Conservation (phyloP, 2,888 invertebrate species). For the Pterostichus niger region DNA sequence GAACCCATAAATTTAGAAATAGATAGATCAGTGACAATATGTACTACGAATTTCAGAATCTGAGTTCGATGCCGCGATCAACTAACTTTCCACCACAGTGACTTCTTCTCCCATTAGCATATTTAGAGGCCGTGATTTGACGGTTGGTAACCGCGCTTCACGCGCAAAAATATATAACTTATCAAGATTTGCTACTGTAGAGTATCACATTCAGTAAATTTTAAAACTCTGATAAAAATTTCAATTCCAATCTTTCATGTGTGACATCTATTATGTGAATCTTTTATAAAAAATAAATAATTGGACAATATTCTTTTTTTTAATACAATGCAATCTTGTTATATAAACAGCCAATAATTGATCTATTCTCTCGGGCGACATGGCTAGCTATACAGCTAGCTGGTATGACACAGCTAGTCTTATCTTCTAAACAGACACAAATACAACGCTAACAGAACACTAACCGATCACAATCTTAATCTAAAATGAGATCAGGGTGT, state of each 20-base stretch:
- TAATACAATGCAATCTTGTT: conserved; percentile 3
- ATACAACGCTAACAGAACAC: background rate
- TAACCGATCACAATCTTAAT: conserved; percentile 59
- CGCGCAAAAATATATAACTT: too few species aligned
- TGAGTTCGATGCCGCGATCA: too few species aligned
- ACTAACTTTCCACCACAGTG: too few species aligned
- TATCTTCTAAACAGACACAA: conserved; percentile 27
- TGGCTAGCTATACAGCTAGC: background rate
- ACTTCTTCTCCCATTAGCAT: too few species aligned
- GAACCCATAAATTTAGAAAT: background rate
- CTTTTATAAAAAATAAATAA: background rate
- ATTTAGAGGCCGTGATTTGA: too few species aligned
- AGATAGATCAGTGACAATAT: background rate
- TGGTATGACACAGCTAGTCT: conserved; percentile 49
- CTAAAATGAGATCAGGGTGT: conserved; percentile 61
- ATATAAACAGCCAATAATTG: conserved; percentile 32
- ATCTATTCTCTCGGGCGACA: conserved; percentile 24
- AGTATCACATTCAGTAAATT: too few species aligned
- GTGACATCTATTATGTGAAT: conserved; percentile 7
- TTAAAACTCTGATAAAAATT: too few species aligned
- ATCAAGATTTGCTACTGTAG: too few species aligned
- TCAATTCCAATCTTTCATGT: background rate
- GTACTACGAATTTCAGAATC: background rate
- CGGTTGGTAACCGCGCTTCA: too few species aligned
- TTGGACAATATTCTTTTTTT: background rate